Evolutionary conservation across 1,140 invertebrate genomes (phyloP), one percentile per base, ranked within the genome.

Genomic region (Platyscapa corneri): DNA sequence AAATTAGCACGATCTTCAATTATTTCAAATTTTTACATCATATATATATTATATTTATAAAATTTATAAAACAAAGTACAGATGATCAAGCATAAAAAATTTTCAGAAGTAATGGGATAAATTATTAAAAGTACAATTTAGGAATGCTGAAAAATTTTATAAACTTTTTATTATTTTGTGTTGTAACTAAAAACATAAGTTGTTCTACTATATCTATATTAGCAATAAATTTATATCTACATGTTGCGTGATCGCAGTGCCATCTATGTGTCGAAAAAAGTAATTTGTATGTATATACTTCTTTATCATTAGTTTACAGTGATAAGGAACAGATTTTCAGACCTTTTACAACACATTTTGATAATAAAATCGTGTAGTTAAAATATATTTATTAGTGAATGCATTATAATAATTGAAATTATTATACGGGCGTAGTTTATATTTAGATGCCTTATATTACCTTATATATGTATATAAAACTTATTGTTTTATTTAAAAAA

Each of bases 51-150:
- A 32, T 72, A 39, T 27, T 37, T 72, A 72, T 72, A 72, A 72
- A 72, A 72, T 72, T 39, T 37, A 72, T 72, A 72, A 72, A 72
- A 72, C 18, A 23, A 37, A 30, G 39, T 72, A 72, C 32, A 39
- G 39, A 3, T 72, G 23, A 39, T 39, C 37, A 37, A 18, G 39
- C 39, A 39, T 16, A 37, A 42, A n/a, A 74, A 42, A n/a, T 37
- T 74, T 23, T 39, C 12, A 39, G 20, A 39, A 74, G 42, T 74
- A 74, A 74, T 74, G 70, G 12, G 42, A 74, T 74, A n/a, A 72
- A 74, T 42, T 42, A 42, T 74, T n/a, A 42, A 74, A 74, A 74
- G 18, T 18, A 74, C 70, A 12, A 72, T 30, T 42, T 42, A 8
- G 0, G 42, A 42, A 10, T 74, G 5, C 23, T 74, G n/a, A 20